Evolutionary conservation across 64 coral and sea anemone species (phyloP), one percentile per base, ranked within the genome.

Genomic region (Trachythela sp.): DNA sequence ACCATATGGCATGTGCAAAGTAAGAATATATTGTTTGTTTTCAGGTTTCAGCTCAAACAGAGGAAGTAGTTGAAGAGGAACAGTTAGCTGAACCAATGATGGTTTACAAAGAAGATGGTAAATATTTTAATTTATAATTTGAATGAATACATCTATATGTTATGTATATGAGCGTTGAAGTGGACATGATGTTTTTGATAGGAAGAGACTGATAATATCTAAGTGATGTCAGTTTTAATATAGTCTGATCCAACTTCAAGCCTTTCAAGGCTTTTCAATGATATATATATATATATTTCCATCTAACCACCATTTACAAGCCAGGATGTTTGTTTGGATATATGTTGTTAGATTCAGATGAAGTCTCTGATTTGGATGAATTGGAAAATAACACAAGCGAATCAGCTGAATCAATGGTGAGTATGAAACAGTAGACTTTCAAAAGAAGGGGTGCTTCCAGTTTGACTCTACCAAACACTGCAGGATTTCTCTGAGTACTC

Each of bases 121-220:
- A 10, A 18, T 52, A 15, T 52, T 52, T 52, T 52, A 52, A 15
- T 52, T 20, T 15, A 20, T 20, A 52, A 11, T 15, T 6, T 64
- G 15, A 64, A 22, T 27, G 56, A 64, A 64, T 6, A 64, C 17
- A 64, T 18, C 49, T 64, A 1, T 64, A n/a, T 64, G 15, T 64
- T 18, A 64, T n/a, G 20, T 64, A 20, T n/a, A 8, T 27, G 2
- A 64, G 56, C 0, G 13, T 64, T 64, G 56, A 64, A 64, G 26
- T 64, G 56, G 24, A 64, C 20, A 26, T 64, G 56, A 64, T 64
- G 56, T 64, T 64, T 24, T 64, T 64, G 56, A 64, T 64, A 64
- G 56, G 56, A 64, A 64, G 56, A 64, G 56, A 64, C 56, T 64
- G 56, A 64, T 64, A 26, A n/a, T 52, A n/a, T n/a, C n/a, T n/a